phyloP scores from a whole-genome alignment of 2,113 vertebrate genomes.

The Hydrochoerus hydrochaeris region DNA sequence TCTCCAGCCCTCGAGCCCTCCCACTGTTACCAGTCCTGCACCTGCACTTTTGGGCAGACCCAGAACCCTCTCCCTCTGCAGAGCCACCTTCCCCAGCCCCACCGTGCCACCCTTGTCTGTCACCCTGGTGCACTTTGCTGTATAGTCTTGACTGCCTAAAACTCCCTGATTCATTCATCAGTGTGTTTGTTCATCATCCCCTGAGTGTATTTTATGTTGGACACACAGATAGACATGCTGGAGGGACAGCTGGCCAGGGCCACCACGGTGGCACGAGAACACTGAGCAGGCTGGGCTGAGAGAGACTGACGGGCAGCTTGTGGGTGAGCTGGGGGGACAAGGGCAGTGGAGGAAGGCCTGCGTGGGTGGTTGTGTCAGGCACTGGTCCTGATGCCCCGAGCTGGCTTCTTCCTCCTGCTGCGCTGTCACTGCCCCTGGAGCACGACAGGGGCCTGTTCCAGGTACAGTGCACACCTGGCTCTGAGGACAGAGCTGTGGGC shows the following conservation, averaged over 20 bases:
- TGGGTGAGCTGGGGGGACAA: neutral
- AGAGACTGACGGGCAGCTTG: neutral
- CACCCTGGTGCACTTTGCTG: neutral
- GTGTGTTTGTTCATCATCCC: neutral
- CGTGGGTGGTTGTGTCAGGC: neutral
- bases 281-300: neutral
- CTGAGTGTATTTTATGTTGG: neutral
- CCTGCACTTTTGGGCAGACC: neutral
- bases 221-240: neutral
- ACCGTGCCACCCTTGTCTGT: neutral
- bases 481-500: neutral
- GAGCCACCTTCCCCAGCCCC: neutral
- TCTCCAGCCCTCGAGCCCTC: too few relatives aligned
- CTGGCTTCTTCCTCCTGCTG: neutral
- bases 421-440: neutral
- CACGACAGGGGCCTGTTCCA: neutral
- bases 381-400: neutral
- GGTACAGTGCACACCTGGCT: neutral
- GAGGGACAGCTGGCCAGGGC: neutral
- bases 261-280: neutral
- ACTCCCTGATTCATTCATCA: neutral
- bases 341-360: neutral
- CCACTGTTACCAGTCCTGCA: neutral
- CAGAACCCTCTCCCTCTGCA: neutral
- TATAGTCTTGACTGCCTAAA: neutral